Evolutionary conservation across 2,888 invertebrate genomes (phyloP).

Genomic region (Troides aeacus): DNA sequence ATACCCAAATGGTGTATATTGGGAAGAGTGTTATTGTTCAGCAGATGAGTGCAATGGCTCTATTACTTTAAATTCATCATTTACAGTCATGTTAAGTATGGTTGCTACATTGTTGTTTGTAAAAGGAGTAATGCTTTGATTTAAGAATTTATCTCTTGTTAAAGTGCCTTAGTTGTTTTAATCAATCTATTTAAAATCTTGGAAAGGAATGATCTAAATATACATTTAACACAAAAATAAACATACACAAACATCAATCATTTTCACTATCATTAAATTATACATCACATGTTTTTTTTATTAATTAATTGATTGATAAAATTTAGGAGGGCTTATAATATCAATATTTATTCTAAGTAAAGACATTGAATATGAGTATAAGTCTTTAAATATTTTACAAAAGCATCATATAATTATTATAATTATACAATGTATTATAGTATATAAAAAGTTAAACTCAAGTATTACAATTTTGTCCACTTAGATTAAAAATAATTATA

Average conservation of each 20-base stretch:
- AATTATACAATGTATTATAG: too few relatives aligned
- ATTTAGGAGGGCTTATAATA: too few relatives aligned
- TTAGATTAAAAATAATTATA: too few relatives aligned
- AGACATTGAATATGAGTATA: too few relatives aligned
- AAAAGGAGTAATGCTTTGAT: slow-evolving; percentile 13
- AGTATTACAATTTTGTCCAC: too few relatives aligned
- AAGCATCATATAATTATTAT: too few relatives aligned
- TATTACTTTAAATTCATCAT: slow-evolving; percentile 44
- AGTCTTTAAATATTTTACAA: too few relatives aligned
- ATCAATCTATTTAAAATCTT: not conserved
- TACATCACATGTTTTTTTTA: not conserved
- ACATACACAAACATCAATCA: not conserved
- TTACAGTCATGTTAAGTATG: slow-evolving; percentile 40
- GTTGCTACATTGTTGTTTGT: slow-evolving; percentile 27
- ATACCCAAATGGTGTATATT: slow-evolving; percentile 95
- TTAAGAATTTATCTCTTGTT: not conserved
- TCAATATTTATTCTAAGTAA: too few relatives aligned
- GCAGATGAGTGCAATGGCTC: slow-evolving; percentile 91
- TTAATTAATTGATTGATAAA: too few relatives aligned
- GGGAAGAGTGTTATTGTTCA: slow-evolving; percentile 98
- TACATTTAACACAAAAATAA: not conserved
- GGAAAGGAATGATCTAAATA: not conserved
- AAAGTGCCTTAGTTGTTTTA: slow-evolving; percentile 6
- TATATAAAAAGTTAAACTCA: too few relatives aligned
- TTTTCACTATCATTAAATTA: not conserved